Conservation (phyloP, 2,888 invertebrate species). For the Nomada lathburiana region DNA sequence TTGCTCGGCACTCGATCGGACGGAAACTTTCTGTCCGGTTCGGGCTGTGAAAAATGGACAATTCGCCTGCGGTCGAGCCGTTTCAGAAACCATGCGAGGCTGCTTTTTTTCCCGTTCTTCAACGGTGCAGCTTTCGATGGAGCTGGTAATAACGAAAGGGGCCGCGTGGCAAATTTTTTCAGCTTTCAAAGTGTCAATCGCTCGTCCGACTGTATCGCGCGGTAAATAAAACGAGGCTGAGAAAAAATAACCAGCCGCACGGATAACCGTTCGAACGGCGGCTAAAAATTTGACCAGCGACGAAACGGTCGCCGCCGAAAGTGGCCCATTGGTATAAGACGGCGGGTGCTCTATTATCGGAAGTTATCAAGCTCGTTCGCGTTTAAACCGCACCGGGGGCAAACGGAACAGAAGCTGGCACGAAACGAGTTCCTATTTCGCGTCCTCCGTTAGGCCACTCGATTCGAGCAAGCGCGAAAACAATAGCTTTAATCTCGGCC, state of each 20-base stretch:
- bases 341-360: constrained; percentile 51
- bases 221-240: constrained; percentile 27
- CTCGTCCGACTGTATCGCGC: background rate
- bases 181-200: constrained; percentile 41
- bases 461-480: constrained; percentile 67
- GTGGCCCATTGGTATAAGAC: constrained; percentile 32
- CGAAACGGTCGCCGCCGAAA: background rate
- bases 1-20: background rate
- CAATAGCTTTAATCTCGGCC: constrained; percentile 73
- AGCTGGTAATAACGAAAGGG: constrained; percentile 7
- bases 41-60: constrained; percentile 28
- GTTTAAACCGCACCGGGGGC: constrained; percentile 28
- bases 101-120: background rate
- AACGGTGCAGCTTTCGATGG: constrained; percentile 6
- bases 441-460: constrained; percentile 57
- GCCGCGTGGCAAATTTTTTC: constrained; percentile 13
- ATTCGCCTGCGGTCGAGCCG: background rate
- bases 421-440: constrained; percentile 60
- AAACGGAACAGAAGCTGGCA: constrained; percentile 34
- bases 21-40: constrained; percentile 5
- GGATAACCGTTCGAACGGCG: constrained; percentile 10
- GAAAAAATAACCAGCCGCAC: constrained; percentile 21
- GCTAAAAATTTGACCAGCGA: constrained; percentile 18
- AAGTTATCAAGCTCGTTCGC: constrained; percentile 59
- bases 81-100: background rate